Conservation (phyloP, 1,140 invertebrate species). For the Subanguina moxae region DNA sequence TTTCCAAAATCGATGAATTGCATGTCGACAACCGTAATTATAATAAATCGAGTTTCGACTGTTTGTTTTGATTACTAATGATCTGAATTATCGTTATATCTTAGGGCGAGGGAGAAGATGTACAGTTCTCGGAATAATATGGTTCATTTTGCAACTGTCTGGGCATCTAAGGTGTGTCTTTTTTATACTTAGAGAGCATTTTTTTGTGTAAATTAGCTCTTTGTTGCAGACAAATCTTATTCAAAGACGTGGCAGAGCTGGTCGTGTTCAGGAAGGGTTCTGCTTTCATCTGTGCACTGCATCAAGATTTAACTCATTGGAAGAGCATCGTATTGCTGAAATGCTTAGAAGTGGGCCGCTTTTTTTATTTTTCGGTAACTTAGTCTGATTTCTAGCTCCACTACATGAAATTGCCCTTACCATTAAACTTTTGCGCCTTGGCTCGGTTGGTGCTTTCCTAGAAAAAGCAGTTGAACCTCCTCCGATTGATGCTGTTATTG, state of each 20-base stretch:
- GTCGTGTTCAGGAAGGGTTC: slow-evolving; percentile 71
- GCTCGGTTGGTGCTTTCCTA: slow-evolving; percentile 61
- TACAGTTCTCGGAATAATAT: too few relatives aligned
- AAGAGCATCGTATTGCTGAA: slow-evolving; percentile 63
- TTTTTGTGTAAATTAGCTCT: too few relatives aligned
- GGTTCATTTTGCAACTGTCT: slow-evolving; percentile 53
- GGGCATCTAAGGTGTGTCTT: slow-evolving; percentile 61
- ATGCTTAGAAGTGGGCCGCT: slow-evolving; percentile 60
- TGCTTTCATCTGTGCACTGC: slow-evolving; percentile 71
- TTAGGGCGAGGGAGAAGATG: too few relatives aligned
- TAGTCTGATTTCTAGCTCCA: slow-evolving; percentile 50
- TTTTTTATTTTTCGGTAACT: too few relatives aligned
- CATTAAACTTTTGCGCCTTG: slow-evolving; percentile 63
- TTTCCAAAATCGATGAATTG: too few relatives aligned
- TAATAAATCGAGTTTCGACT: too few relatives aligned
- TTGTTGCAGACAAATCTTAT: slow-evolving; percentile 64
- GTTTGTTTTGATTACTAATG: slow-evolving; percentile 25
- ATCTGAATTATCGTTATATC: too few relatives aligned
- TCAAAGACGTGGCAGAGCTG: slow-evolving; percentile 69
- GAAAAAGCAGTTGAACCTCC: slow-evolving; percentile 64
- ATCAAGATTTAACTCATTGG: slow-evolving; percentile 54
- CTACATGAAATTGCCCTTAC: slow-evolving; percentile 60
- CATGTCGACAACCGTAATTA: too few relatives aligned
- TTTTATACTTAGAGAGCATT: too few relatives aligned
- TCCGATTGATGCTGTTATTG: slow-evolving; percentile 63